Conservation (phyloP, 1,140 invertebrate genomes). For the Achroia grisella region DNA sequence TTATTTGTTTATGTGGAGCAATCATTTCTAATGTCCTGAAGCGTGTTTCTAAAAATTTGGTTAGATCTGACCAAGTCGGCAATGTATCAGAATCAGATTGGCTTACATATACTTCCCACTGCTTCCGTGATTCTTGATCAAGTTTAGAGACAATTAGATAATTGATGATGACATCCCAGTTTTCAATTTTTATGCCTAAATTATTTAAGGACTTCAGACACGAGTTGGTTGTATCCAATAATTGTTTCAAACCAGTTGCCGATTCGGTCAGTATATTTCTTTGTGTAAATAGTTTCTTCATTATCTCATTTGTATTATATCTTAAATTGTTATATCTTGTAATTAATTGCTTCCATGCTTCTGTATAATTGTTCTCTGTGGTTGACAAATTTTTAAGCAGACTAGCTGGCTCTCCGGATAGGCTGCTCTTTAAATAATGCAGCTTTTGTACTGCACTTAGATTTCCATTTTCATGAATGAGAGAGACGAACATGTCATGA, state of each 20-base stretch:
- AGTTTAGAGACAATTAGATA: constrained; percentile 6
- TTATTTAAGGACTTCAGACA: constrained; percentile 18
- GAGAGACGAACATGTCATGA: constrained; percentile 18
- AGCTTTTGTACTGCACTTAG: constrained; percentile 19
- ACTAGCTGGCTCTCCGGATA: constrained; percentile 12
- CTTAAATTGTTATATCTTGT: constrained; percentile 21
- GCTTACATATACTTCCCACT: constrained; percentile 6
- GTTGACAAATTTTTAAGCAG: constrained; percentile 13
- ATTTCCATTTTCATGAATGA: too few species aligned
- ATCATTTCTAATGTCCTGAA: constrained; percentile 20
- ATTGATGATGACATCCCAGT: constrained; percentile 4
- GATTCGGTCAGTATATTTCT: constrained; percentile 11
- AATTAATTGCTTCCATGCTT: constrained; percentile 17
- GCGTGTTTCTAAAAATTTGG: constrained; percentile 9
- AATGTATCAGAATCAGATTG: neutral
- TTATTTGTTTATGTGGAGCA: too few species aligned
- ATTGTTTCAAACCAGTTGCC: constrained; percentile 10
- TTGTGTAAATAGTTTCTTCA: constrained; percentile 16
- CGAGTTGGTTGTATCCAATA: constrained; percentile 18
- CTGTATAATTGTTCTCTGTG: constrained; percentile 19
- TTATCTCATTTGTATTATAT: constrained; percentile 15
- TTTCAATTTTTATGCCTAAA: constrained; percentile 5
- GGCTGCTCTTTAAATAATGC: constrained; percentile 20
- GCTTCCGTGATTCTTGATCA: constrained; percentile 1
- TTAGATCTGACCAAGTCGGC: constrained; percentile 12